phyloP scores from a whole-genome alignment of 2,113 vertebrate species.

The Echinops telfairi region DNA sequence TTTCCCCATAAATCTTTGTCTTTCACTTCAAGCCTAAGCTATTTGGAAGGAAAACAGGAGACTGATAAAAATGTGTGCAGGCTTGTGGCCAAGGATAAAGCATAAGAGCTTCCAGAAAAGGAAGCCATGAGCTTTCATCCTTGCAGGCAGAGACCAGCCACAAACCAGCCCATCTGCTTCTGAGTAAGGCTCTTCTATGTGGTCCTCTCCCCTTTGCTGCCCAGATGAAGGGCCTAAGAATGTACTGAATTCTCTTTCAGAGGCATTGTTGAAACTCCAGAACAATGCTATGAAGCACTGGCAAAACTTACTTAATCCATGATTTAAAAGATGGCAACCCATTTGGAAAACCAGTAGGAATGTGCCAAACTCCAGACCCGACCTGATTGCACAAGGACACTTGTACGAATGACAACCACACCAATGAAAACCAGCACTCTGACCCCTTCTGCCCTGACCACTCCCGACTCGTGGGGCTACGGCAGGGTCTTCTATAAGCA shows the following conservation, averaged over 20 bases:
- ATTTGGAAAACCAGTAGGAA: slow-evolving; percentile 73
- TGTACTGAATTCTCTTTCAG: slow-evolving; percentile 24
- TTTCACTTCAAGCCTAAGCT: slow-evolving; percentile 47
- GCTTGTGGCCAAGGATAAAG: slow-evolving; percentile 13
- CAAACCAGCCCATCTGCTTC: neutral
- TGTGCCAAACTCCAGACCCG: slow-evolving; percentile 55
- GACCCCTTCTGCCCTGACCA: neutral
- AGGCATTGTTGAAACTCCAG: slow-evolving; percentile 31
- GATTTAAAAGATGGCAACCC: slow-evolving; percentile 65
- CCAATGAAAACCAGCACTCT: neutral
- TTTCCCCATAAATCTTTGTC: slow-evolving; percentile 41
- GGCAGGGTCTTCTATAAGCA: neutral
- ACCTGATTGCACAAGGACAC: slow-evolving; percentile 56
- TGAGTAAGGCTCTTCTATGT: neutral
- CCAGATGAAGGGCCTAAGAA: neutral
- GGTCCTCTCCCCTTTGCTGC: neutral
- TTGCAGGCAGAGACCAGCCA: neutral
- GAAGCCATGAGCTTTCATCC: neutral
- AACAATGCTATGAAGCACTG: neutral
- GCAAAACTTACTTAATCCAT: slow-evolving; percentile 8
- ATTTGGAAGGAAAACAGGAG: slow-evolving; percentile 15
- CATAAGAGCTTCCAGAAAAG: neutral
- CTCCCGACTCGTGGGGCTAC: neutral
- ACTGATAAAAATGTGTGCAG: slow-evolving; percentile 20
- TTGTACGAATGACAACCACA: slow-evolving; percentile 1